Evolutionary conservation across 64 coral and sea anemone genomes (phyloP), one percentile per base, ranked within the genome.

Genomic region (Porites lutea): DNA sequence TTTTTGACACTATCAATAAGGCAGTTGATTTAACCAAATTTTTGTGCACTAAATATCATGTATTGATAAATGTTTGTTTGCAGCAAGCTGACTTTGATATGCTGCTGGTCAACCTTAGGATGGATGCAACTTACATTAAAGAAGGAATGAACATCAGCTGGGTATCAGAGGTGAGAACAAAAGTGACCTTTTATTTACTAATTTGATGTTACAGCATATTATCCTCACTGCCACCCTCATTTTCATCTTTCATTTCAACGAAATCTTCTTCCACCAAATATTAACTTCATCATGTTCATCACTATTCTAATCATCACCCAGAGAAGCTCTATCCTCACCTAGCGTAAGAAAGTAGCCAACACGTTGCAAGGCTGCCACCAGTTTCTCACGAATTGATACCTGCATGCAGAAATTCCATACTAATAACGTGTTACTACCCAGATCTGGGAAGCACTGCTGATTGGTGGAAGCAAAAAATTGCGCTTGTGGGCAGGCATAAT

Each of bases 61-160:
- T 86, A 48, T 2, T 46, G 43, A 78, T 55, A 3, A 2, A 23
- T 68, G 51, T 16, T 62, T 74, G 16, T 74, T 89, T 8, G 5
- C 62, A 98, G 96, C 96, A 98, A 98, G 88, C 96, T 83, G 96
- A 98, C 71, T 98, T 98, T 93, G 96, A 98, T 54, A 95, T 98
- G 96, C 88, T 98, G 13, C 58, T 98, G 18, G 96, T 96, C 19
- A 98, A 98, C 54, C 45, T 98, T 18, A 89, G 96, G 70, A 98
- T 98, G 94, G 96, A 98, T 65, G 93, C 96, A 13, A 95, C 93
- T 2, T 98, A 83, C 70, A 88, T 98, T 27, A 95, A 95, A 61
- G 96, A 98, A 82, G 96, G 96, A 58, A 98, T 98, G 96, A 83
- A 88, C 46, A 83, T 98, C 10, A 91, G 18, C 77, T 98, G 96